Base-by-base conservation (phyloP, 2,113 vertebrate genomes). In the Notothenia coriiceps region DNA sequence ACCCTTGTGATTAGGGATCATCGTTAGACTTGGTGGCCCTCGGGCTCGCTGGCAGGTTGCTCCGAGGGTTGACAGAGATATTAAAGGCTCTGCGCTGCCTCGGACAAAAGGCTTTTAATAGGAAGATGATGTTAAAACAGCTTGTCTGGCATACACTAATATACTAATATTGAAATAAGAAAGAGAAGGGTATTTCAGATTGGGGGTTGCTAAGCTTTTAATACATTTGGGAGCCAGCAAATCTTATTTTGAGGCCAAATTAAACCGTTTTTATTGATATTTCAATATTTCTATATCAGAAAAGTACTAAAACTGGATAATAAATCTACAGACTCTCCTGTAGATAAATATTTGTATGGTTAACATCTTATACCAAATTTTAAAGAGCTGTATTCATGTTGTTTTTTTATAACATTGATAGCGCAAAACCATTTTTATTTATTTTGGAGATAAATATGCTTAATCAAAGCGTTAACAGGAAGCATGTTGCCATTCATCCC, bases 61-160 rank as follows among this genome's bases (percentile, higher is more conserved):
- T 62, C 57, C 17, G 29, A 75, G 40, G 22, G 47, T 22, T 44
- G 20, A 65, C 22, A 12, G 2, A 69, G 44, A 62, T 50, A 29
- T 79, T 82, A 52, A 83, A 78, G 35, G 55, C 73, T 49, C 46
- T 71, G 43, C 17, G 40, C 65, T 66, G 50, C 22, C n/a, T 63
- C 18, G 51, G 52, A 83, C 73, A 77, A 57, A 73, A 46, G 43
- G 22, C 15, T 20, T 40, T 40, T 40, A 40, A 40, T 40, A 50
- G 50, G 59, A 51, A 15, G 55, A 54, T 50, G 4, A 59, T 78
- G 46, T 46, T 55, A 13, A 79, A 64, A 75, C 64, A 47, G 57
- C 40, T 43, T 54, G 43, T 57, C 60, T 50, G 57, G 52, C 44
- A 64, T 47, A 13, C 1, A 22, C 4, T n/a, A 5, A 18, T 40